Evolutionary conservation across 2,113 vertebrate species (phyloP).

Genomic region (Actinemys pallida): DNA sequence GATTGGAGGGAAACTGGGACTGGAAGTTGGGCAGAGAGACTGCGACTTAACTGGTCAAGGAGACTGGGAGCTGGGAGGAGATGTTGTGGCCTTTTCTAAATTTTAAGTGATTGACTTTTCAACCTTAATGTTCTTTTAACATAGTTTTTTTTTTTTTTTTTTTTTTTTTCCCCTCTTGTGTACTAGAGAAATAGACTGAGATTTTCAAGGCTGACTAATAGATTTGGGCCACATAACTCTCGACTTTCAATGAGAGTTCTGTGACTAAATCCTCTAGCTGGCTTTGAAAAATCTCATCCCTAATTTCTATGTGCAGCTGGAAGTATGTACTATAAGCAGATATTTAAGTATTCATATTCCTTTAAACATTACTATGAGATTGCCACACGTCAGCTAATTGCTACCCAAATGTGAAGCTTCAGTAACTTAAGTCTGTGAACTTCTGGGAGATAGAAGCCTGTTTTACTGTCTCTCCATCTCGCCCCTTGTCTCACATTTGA

Average conservation of each 20-base stretch:
- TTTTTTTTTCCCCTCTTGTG: neutral
- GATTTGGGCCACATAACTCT: neutral
- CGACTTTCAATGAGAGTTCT: neutral
- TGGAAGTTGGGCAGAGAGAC: too few relatives aligned
- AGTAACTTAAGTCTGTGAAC: conserved; percentile 5
- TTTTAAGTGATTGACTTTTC: neutral
- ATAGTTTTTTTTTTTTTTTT: neutral
- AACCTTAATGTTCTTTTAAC: neutral
- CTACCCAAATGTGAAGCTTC: neutral
- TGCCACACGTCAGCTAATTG: neutral
- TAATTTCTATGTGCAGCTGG: neutral
- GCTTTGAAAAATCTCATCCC: neutral
- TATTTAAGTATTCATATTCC: neutral
- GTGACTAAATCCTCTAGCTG: rapidly evolving
- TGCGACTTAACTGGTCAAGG: neutral
- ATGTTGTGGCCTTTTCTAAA: conserved; percentile 55
- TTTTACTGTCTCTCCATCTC: neutral
- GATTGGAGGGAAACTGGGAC: neutral
- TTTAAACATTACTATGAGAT: neutral
- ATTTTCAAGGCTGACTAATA: conserved; percentile 5
- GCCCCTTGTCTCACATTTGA: neutral
- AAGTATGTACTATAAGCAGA: neutral
- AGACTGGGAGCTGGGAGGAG: neutral
- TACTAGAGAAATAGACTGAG: neutral
- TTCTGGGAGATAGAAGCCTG: neutral